Evolutionary conservation across 2,888 invertebrate genomes (phyloP).

Genomic region (Machimus rusticus): DNA sequence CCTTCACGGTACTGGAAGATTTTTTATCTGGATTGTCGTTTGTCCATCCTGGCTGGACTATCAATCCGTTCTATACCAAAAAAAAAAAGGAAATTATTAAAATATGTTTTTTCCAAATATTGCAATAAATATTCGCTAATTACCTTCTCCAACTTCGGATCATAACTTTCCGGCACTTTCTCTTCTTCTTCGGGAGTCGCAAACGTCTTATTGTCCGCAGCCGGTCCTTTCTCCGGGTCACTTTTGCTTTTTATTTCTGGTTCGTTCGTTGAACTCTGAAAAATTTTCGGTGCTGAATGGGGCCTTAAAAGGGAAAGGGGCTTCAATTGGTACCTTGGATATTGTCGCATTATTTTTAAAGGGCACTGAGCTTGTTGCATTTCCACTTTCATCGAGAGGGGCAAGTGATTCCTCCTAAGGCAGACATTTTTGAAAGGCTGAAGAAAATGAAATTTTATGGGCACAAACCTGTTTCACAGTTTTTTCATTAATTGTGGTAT

Average conservation of each 20-base stretch:
- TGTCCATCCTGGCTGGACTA: background rate
- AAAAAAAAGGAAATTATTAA: background rate
- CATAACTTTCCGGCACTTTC: background rate
- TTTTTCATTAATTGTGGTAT: background rate
- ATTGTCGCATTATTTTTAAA: background rate
- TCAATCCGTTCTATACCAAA: background rate
- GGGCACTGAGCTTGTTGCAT: background rate
- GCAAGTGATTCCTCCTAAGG: background rate
- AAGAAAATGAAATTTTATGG: background rate
- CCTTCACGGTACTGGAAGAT: slow-evolving; percentile 51
- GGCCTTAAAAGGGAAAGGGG: background rate
- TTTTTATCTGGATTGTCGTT: background rate
- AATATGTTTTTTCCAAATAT: background rate
- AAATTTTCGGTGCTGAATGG: background rate
- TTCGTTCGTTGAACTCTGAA: background rate
- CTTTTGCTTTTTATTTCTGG: background rate
- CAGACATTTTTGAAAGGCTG: background rate
- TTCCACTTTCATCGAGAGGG: background rate
- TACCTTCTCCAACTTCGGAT: background rate
- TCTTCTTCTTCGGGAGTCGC: background rate
- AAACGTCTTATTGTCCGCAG: background rate
- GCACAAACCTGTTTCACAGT: background rate
- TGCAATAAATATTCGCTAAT: background rate
- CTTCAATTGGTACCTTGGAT: background rate
- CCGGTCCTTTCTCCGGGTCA: background rate